A percentile compares a stretch with the other conserved stretches of the same genome.
phyloP scores from a whole-genome alignment of 2,113 vertebrate species.

The Brachyhypopomus gauderio region DNA sequence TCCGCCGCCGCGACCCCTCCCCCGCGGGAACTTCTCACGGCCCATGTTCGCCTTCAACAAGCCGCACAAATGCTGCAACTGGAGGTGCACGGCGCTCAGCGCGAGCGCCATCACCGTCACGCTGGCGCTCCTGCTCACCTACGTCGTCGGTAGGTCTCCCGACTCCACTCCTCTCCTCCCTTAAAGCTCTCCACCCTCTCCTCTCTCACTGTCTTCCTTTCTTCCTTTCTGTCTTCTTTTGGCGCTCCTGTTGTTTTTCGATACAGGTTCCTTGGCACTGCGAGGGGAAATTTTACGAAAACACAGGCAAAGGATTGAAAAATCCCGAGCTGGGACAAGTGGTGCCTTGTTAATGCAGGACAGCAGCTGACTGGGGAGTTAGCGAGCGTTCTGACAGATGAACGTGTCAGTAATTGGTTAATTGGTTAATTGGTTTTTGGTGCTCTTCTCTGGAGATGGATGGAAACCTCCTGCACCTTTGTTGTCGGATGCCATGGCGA shows the following conservation, averaged over 20 bases:
- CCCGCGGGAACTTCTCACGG: conserved; percentile 91
- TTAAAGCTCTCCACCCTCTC: neutral
- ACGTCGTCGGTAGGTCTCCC: conserved; percentile 91
- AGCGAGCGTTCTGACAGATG: conserved; percentile 7
- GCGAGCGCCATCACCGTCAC: conserved; percentile 92
- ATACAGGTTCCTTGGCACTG: neutral
- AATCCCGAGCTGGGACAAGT: neutral
- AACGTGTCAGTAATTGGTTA: neutral
- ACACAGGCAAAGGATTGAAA: conserved; percentile 4
- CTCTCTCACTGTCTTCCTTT: neutral
- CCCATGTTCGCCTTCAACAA: conserved; percentile 97
- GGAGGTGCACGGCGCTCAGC: conserved; percentile 95
- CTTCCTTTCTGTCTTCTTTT: neutral
- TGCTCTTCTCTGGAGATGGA: neutral
- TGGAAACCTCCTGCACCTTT: neutral
- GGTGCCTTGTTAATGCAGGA: conserved; percentile 6
- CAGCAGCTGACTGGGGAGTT: conserved; percentile 12
- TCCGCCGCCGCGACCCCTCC: conserved; percentile 91
- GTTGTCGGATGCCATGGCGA: neutral
- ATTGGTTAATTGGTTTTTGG: neutral
- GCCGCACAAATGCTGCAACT: conserved; percentile 96
- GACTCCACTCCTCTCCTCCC: conserved; percentile 52
- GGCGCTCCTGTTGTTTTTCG: neutral
- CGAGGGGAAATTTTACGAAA: conserved; percentile 2
- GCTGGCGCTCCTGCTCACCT: conserved; percentile 88